phyloP scores from a whole-genome alignment of 2,113 vertebrate species.

The Siniperca chuatsi region DNA sequence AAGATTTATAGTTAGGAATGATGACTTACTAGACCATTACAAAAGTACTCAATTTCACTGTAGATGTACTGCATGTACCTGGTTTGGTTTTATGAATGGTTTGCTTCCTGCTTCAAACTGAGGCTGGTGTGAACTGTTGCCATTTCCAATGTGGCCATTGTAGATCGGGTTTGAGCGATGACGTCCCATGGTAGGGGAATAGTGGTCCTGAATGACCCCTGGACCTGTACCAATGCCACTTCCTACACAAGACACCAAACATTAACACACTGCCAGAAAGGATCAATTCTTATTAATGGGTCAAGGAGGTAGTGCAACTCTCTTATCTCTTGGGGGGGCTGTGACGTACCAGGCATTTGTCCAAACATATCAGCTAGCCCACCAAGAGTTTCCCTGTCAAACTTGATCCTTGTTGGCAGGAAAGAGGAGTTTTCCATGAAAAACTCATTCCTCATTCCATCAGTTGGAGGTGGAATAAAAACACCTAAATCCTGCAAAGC shows the following conservation, averaged over 20 bases:
- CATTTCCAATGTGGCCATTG: constrained; percentile 94
- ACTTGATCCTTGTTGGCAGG: constrained; percentile 94
- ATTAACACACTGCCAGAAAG: neutral
- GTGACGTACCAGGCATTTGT: constrained; percentile 95
- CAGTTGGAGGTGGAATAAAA: constrained; percentile 94
- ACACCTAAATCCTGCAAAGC: constrained; percentile 93
- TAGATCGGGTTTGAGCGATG: constrained; percentile 96
- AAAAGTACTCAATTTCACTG: neutral
- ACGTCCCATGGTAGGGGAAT: constrained; percentile 97
- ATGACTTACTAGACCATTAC: rapidly evolving
- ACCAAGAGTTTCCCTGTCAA: constrained; percentile 96
- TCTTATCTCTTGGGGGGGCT: neutral
- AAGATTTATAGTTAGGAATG: neutral
- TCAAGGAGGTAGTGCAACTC: too few relatives aligned
- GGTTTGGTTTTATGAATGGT: constrained; percentile 92
- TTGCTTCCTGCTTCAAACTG: constrained; percentile 94
- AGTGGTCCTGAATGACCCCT: constrained; percentile 99
- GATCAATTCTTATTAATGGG: too few relatives aligned
- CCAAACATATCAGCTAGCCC: constrained; percentile 99
- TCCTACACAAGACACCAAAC: constrained; percentile 80
- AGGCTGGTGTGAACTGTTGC: constrained; percentile 90
- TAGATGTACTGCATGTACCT: constrained; percentile 80
- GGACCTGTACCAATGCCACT: constrained; percentile 98
- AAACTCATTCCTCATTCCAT: constrained; percentile 95
- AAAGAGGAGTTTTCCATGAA: constrained; percentile 96